Evolutionary conservation across 35 echinoderm and acorn worm species (phyloP).

Genomic region (Ophioderma brevispina): DNA sequence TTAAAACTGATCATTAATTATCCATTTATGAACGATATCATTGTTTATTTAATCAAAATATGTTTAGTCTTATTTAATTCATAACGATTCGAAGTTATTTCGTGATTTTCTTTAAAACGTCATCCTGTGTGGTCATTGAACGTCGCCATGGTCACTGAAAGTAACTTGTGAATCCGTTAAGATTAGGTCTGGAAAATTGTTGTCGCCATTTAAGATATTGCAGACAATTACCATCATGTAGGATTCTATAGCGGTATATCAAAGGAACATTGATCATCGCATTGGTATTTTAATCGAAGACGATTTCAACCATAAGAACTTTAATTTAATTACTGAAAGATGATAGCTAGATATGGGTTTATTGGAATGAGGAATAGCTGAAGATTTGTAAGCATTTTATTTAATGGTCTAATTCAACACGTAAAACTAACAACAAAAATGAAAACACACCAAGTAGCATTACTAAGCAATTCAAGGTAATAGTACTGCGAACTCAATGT

Average conservation of each 20-base stretch:
- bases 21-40: too few relatives aligned
- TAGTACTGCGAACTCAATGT: too few relatives aligned
- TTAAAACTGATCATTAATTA: too few relatives aligned
- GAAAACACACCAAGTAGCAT: too few relatives aligned
- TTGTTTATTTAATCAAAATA: too few relatives aligned
- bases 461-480: too few relatives aligned
- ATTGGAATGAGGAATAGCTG: neutral
- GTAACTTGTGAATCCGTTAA: neutral
- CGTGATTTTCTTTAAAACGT: too few relatives aligned
- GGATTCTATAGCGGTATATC: neutral
- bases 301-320: neutral
- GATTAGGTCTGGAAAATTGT: neutral
- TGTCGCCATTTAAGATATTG: neutral
- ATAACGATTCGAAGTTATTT: too few relatives aligned
- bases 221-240: too few relatives aligned
- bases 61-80: too few relatives aligned
- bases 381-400: neutral
- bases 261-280: neutral
- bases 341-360: neutral
- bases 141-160: too few relatives aligned
- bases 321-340: neutral
- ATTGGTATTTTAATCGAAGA: neutral
- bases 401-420: neutral
- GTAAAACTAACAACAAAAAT: too few relatives aligned
- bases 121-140: neutral